Evolutionary conservation across 35 echinoderm and acorn worm genomes (phyloP).

Genomic region (Hemicentrotus pulcherrimus): DNA sequence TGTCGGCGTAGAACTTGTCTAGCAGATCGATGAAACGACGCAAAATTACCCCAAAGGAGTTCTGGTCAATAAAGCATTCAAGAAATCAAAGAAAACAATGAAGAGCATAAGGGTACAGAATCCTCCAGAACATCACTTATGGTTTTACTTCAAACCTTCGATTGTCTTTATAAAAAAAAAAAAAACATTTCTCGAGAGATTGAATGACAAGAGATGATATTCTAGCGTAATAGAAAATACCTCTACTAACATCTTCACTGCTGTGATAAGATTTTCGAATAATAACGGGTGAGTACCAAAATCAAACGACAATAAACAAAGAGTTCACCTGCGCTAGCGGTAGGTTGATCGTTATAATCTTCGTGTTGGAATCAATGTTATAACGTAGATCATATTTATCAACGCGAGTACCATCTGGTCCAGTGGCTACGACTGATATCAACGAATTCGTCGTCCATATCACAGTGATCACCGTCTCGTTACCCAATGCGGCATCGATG

Average conservation of each 20-base stretch:
- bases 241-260: not conserved
- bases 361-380: not conserved
- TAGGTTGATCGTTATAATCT: not conserved
- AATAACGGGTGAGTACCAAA: not conserved
- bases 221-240: no score
- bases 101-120: no score
- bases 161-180: not conserved
- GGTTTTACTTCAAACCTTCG: not conserved
- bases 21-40: no score
- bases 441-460: not conserved
- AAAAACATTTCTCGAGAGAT: no score
- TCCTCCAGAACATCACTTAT: no score
- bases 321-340: not conserved
- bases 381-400: not conserved
- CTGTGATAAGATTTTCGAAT: not conserved
- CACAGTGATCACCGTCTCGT: slow-evolving; percentile 21
- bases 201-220: no score
- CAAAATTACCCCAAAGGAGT: no score
- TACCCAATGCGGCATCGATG: no score
- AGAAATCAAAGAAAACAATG: no score
- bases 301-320: no score
- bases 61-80: no score
- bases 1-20: no score
- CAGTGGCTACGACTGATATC: not conserved
- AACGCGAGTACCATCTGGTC: not conserved